Evolutionary conservation across 2,888 invertebrate species (phyloP), one percentile per base, ranked within the genome.

Genomic region (Limenitis camilla): DNA sequence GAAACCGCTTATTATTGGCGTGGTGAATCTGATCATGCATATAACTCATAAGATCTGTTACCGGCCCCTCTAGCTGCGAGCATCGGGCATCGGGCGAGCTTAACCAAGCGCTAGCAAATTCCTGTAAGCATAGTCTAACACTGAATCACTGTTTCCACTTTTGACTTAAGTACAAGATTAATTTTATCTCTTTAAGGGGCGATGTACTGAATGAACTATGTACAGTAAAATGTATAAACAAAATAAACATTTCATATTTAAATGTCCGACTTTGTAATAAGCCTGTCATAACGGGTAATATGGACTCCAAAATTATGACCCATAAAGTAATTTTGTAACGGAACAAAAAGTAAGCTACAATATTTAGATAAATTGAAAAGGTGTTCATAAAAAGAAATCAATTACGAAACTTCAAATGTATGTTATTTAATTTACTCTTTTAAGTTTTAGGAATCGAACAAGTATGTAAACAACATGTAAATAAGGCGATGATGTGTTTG

Each of bases 1-100:
- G 69, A 65, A 75, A 71, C 74, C 71, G 67, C 69, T 77, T 74
- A 80, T 79, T 78, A 81, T 67, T 62, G 63, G 63, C 68, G 72
- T 72, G 69, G 73, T 71, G 70, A 72, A 76, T 74, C 72, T 68
- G 72, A 68, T 67, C 68, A 58, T 51, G 52, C 56, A 50, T 56
- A 54, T 51, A n/a, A n/a, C 19, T 19, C 19, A 19, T 19, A 56
- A 43, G 46, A 58, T 56, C 56, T 32, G 42, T 56, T 55, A 69
- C 66, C 68, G 50, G 56, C 57, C 59, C 61, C 60, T 61, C 19
- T 19, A 19, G 19, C 19, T 19, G 19, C 19, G 19, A 19, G 19
- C 19, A 19, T 55, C 61, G 58, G 62, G 67, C 60, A 60, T 52
- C 61, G 59, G 64, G 67, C 63, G 53, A 60, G 62, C 62, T 64